phyloP scores from a whole-genome alignment of 1,140 invertebrate species.

The Drosophila suzukii region DNA sequence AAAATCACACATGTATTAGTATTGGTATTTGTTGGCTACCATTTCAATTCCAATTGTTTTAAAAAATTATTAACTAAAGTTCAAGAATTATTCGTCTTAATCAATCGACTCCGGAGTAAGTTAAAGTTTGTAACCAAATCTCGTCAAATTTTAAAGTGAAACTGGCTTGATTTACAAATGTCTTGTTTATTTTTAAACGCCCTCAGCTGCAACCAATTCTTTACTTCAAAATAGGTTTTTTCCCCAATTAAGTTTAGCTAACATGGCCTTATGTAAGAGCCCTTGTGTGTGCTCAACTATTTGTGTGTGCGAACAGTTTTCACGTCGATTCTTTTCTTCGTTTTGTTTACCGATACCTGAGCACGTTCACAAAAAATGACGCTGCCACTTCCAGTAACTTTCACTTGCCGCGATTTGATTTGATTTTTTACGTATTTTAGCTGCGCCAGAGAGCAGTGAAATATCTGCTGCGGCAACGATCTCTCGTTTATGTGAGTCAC shows the following conservation, averaged over 20 bases:
- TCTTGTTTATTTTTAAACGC: too few species aligned
- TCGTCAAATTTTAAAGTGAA: too few species aligned
- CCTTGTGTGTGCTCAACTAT: conserved; percentile 20
- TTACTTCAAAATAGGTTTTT: background rate
- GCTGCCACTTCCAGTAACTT: conserved; percentile 53
- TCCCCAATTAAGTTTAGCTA: conserved; percentile 14
- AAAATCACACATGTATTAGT: background rate
- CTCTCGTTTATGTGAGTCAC: conserved; percentile 69
- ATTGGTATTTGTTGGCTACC: too few species aligned
- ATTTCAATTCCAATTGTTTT: too few species aligned
- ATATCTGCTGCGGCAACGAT: conserved; percentile 43
- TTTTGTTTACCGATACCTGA: conserved; percentile 71
- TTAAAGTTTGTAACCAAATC: too few species aligned
- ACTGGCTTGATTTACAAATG: too few species aligned
- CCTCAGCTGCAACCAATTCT: background rate
- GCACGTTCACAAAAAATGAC: conserved; percentile 53
- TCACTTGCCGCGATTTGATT: conserved; percentile 76
- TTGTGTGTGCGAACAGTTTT: conserved; percentile 56
- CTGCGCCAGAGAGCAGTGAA: conserved; percentile 40
- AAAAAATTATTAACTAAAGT: too few species aligned
- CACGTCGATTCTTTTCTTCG: conserved; percentile 75
- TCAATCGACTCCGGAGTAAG: too few species aligned
- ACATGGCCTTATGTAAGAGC: conserved; percentile 33
- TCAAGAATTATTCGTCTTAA: too few species aligned
- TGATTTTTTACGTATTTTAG: conserved; percentile 70